Evolutionary conservation across 92 coral and sea anemone genomes (phyloP).

Genomic region (Muricea muricata): DNA sequence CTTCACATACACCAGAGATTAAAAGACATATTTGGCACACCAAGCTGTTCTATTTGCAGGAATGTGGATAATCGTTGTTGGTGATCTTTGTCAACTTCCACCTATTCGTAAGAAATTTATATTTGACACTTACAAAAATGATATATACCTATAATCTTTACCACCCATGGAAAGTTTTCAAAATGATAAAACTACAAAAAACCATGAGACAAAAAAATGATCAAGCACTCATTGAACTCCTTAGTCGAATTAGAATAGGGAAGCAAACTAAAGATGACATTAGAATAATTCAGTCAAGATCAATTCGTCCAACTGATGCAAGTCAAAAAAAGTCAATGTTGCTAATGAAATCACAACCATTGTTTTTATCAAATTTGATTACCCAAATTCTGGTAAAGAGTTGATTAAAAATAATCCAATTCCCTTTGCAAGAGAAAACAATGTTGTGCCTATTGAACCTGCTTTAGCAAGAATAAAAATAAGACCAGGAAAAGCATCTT

Average conservation of each 20-base stretch:
- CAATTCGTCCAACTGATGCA: not conserved
- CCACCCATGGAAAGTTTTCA: constrained; percentile 63
- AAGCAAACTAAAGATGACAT: constrained; percentile 1
- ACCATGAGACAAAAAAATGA: constrained; percentile 75
- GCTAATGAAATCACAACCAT: too few species aligned
- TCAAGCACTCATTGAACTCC: constrained; percentile 51
- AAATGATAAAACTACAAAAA: constrained; percentile 62
- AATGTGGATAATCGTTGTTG: too few species aligned
- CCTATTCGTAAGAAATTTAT: not conserved
- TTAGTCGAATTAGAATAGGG: constrained; percentile 30
- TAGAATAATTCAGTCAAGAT: constrained; percentile 2
- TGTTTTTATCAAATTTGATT: too few species aligned
- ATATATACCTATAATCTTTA: not conserved
- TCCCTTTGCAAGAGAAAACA: too few species aligned
- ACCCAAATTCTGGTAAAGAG: too few species aligned
- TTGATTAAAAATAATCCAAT: too few species aligned
- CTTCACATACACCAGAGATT: too few species aligned
- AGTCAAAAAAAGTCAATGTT: too few species aligned
- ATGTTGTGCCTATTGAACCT: constrained; percentile 74
- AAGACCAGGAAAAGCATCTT: constrained; percentile 71
- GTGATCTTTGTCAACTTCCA: too few species aligned
- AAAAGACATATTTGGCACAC: too few species aligned
- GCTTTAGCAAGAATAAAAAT: constrained; percentile 62
- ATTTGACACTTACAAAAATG: too few species aligned
- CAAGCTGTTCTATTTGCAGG: too few species aligned